Conservation (phyloP, 2,797 vertebrate genomes). For the Pipistrellus pipistrellus region DNA sequence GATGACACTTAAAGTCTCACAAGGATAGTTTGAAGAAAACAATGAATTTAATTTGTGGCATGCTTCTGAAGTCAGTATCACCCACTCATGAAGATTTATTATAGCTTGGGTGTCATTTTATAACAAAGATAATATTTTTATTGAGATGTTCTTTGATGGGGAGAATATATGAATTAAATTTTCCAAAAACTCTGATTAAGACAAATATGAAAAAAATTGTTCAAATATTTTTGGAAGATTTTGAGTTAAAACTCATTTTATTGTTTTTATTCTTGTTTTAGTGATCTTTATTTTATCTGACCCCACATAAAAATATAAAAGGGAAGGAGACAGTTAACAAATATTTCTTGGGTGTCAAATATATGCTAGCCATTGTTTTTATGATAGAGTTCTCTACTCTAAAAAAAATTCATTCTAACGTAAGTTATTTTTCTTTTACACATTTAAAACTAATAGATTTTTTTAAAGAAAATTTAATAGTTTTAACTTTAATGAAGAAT, state of each 20-base stretch:
- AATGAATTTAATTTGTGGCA: neutral
- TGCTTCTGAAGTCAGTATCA: neutral
- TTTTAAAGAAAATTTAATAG: neutral
- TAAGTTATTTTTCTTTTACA: neutral
- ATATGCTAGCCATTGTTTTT: neutral
- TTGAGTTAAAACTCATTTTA: neutral
- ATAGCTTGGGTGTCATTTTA: neutral
- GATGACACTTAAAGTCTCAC: neutral
- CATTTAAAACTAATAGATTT: slow-evolving; percentile 38
- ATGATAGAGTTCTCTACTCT: neutral
- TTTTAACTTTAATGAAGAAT: neutral
- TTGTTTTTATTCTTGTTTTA: slow-evolving; percentile 1
- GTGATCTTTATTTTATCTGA: neutral
- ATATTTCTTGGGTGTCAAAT: neutral
- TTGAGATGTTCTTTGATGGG: neutral
- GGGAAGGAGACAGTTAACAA: neutral
- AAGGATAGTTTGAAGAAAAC: neutral
- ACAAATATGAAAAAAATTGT: neutral
- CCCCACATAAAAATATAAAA: neutral
- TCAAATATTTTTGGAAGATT: neutral
- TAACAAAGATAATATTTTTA: neutral
- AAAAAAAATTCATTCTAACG: neutral
- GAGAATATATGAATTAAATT: neutral
- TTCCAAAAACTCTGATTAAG: neutral
- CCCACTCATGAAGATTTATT: neutral